Conservation (phyloP, 2,113 vertebrate genomes). For the Myiopsitta monachus region DNA sequence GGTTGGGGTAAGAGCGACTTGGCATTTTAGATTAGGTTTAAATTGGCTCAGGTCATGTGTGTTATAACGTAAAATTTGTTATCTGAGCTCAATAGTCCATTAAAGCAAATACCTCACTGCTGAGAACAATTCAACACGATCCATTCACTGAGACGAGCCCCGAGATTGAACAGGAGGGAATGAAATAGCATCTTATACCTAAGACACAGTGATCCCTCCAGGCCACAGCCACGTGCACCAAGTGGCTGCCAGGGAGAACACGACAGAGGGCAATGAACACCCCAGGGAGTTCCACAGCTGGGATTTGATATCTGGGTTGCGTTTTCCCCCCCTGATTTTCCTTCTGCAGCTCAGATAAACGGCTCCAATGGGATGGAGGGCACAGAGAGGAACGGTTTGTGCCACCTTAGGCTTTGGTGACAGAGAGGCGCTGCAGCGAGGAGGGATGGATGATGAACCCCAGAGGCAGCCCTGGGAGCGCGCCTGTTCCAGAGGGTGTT, state of each 20-base stretch:
- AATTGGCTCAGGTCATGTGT: not conserved
- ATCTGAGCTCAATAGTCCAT: constrained; percentile 17
- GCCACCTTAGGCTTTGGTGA: not conserved
- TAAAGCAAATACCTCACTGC: not conserved
- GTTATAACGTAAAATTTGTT: not conserved
- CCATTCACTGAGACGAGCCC: not conserved
- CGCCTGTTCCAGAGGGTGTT: fast-evolving
- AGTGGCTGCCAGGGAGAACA: not conserved
- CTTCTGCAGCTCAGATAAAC: not conserved
- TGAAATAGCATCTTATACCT: not conserved
- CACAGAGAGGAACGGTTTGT: not conserved
- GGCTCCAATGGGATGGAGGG: not conserved
- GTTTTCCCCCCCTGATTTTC: not conserved
- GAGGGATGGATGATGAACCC: not conserved
- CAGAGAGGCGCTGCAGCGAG: not conserved
- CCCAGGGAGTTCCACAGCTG: not conserved
- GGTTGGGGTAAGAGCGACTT: not conserved
- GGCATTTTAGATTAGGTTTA: not conserved
- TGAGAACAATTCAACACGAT: not conserved
- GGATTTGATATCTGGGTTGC: not conserved
- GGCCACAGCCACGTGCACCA: not conserved
- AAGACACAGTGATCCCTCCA: not conserved
- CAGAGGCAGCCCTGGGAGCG: too few relatives aligned
- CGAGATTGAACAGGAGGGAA: not conserved
- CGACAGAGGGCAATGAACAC: not conserved